Evolutionary conservation across 2,113 vertebrate genomes (phyloP), one percentile per base, ranked within the genome.

Genomic region (Syrmaticus mikado): DNA sequence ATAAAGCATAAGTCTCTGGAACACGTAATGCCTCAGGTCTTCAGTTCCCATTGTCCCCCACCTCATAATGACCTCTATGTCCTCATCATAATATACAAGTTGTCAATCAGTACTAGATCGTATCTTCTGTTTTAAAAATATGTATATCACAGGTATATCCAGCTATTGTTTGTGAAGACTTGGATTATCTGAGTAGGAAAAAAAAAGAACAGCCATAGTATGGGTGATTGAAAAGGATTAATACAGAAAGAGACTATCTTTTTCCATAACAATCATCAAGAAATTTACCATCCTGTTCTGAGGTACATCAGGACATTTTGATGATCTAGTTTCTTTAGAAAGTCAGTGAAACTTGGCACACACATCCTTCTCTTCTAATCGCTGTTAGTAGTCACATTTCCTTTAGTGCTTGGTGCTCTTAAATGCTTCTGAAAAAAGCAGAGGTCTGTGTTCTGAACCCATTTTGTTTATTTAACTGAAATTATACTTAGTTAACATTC

Each of bases 111-210:
- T 57, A 48, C 25, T 80, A 55, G 30, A 2, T 73, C 5, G 1
- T 85, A 20, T 80, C 13, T 83, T 93, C 50, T 78, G 20, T 78
- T 88, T 67, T 41, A 36, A 75, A 88, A 83, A 14, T 13, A 16
- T 71, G 1, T 40, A 17, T 55, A 8, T 64, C 82, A 30, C 19
- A 32, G 40, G 15, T 58, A 36, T 8, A 17, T 85, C 18, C 48
- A 58, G 5, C 27, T 66, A 10, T 55, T 79, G 6, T 43, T 82
- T 90, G 13, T 58, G 6, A 58, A 73, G 60, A 53, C 20, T 84
- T 21, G 32, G 14, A 36, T 74, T 74, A 27, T 78, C 28, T 52
- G 21, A 70, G 25, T 67, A 83, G 46, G 21, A 48, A 22, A 48
- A 48, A 19, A 48, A 48, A 48, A 21, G 21, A 48, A 48, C 10